Base-by-base conservation (phyloP, 2,888 invertebrate genomes). In the Caenorhabditis plicata region DNA sequence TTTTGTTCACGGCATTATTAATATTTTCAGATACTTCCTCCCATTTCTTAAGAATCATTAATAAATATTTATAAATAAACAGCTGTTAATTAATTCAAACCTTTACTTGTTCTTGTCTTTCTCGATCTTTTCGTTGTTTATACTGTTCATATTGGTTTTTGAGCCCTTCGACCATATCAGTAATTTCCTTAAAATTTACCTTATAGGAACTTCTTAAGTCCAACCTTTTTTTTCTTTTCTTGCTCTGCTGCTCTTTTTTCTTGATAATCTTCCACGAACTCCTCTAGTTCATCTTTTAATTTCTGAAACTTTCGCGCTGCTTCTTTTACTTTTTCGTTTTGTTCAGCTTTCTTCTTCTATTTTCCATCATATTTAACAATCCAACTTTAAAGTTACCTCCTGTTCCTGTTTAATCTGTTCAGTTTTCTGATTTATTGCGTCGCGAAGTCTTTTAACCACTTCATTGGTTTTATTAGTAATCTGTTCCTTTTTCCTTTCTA, bases 11-110 rank as follows among this genome's bases (percentile, higher is more conserved):
- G 15, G 60, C 49, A 20, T 60, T 43, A 13, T 42, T 31, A 9
- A 67, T 38, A n/a, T 60, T 53, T 15, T 60, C 56, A 8, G 53
- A 33, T 11, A 41, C 41, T 53, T 56, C 40, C 32, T 58, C 51
- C 51, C 53, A 66, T 48, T 62, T 45, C 60, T 61, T 29, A 25
- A 47, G 23, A 20, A 4, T 13, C 17, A 29, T 15, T 15, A 48
- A 19, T 15, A n/a, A 8, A 23, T 41, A 23, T 2, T 17, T 45
- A 15, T 32, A 45, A 11, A n/a, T 19, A 15, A 32, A 44, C 26
- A 23, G n/a, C 29, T 20, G 29, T 25, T 31, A 36, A 35, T 13
- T 33, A 27, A 11, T 17, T 19, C 20, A n/a, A 26, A 56, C 53
- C 43, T 53, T 46, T 15, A 53, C 41, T 35, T 46, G 15, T 25